phyloP scores from a whole-genome alignment of 2,888 invertebrate genomes.

The Diadegma fenestrale region DNA sequence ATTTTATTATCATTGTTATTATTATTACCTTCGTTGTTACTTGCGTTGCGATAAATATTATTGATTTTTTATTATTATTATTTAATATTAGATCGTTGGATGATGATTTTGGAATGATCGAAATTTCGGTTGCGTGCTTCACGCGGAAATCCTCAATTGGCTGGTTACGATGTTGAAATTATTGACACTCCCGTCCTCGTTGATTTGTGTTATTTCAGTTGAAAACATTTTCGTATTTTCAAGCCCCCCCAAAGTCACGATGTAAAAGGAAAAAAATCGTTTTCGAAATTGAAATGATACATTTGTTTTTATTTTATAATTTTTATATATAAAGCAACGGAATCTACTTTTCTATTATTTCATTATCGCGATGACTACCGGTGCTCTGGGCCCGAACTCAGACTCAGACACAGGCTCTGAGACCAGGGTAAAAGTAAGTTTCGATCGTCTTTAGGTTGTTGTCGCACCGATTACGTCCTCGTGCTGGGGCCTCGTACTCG shows the following conservation, averaged over 20 bases:
- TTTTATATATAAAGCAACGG: constrained; percentile 43
- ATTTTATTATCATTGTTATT: constrained; percentile 25
- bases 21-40: constrained; percentile 45
- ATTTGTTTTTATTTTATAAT: constrained; percentile 41
- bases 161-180: not conserved
- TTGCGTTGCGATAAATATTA: constrained; percentile 54
- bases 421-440: not conserved
- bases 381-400: not conserved
- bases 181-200: not conserved
- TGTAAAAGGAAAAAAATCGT: constrained; percentile 1
- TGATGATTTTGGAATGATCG: not conserved
- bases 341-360: constrained; percentile 61
- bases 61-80: constrained; percentile 23
- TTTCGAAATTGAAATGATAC: constrained; percentile 20
- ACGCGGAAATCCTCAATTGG: not conserved
- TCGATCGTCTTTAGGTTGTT: not conserved
- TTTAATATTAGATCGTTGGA: constrained; percentile 46
- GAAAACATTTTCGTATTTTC: constrained; percentile 2
- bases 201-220: not conserved
- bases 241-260: constrained; percentile 23
- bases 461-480: not conserved
- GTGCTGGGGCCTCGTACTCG: not conserved
- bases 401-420: too few species aligned
- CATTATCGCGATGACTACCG: not conserved
- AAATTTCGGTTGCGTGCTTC: not conserved